A percentile compares a stretch with the other conserved stretches of the same genome.
These are phyloP conservation scores for Eurois occulta DNA, from an alignment of 2,888 invertebrate species.

Conservation along the genomic window DNA sequence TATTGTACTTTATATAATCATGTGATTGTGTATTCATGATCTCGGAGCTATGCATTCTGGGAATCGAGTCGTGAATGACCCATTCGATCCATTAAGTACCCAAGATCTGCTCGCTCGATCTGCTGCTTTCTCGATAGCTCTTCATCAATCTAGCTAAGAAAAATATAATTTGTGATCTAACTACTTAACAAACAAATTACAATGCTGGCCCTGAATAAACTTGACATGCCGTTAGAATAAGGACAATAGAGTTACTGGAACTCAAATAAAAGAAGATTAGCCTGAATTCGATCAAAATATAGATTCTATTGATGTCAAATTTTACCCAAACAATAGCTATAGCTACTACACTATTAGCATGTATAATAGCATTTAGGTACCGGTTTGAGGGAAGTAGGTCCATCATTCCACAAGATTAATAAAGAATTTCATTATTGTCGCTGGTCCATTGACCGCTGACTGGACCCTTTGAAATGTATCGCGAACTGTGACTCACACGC, in stretches of 20 bases:
- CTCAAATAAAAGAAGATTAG: slow-evolving; percentile 17
- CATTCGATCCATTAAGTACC: neutral
- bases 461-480: slow-evolving; percentile 75
- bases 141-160: neutral
- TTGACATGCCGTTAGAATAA: neutral
- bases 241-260: neutral
- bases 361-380: slow-evolving; percentile 18
- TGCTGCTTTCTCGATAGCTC: neutral
- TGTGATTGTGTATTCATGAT: slow-evolving; percentile 13
- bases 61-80: neutral
- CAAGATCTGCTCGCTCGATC: neutral
- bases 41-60: neutral
- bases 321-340: slow-evolving; percentile 39
- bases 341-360: slow-evolving; percentile 12
- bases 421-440: slow-evolving; percentile 64
- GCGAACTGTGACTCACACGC: slow-evolving; percentile 80
- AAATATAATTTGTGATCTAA: neutral
- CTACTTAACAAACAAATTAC: neutral
- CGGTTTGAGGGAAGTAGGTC: slow-evolving; percentile 30
- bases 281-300: slow-evolving; percentile 34
- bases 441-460: slow-evolving; percentile 72
- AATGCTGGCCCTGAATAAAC: neutral
- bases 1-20: slow-evolving; percentile 2
- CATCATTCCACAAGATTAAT: slow-evolving; percentile 45
- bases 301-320: slow-evolving; percentile 5